These are phyloP conservation scores for Burhinus bistriatus DNA, from an alignment of 2,113 vertebrate species.

Conservation along the genomic window DNA sequence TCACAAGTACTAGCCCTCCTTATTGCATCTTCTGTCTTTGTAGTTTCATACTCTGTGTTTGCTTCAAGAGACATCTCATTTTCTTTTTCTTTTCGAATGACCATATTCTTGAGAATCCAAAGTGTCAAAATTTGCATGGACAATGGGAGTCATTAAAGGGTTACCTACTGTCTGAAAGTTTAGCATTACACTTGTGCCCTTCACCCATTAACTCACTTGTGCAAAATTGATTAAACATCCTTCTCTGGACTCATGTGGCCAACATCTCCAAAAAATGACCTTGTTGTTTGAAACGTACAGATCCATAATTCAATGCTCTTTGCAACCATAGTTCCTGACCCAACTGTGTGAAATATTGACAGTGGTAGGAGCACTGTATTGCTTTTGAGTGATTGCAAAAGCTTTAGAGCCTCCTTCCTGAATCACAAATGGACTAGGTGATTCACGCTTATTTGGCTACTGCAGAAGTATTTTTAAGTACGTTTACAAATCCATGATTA, in stretches of 20 bases:
- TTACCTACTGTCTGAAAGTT: not conserved
- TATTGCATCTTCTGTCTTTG: not conserved
- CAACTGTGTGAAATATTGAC: not conserved
- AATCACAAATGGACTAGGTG: not conserved
- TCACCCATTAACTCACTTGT: not conserved
- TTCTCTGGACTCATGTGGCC: not conserved
- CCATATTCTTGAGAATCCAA: not conserved
- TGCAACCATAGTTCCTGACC: not conserved
- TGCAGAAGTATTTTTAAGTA: not conserved
- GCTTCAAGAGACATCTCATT: not conserved
- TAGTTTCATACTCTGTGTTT: not conserved
- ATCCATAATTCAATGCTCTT: constrained; percentile 11
- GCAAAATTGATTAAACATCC: not conserved
- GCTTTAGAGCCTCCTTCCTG: not conserved
- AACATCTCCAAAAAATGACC: not conserved
- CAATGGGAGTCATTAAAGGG: not conserved
- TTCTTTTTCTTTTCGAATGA: not conserved
- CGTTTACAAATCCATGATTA: not conserved
- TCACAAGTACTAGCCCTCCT: not conserved
- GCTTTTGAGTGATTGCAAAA: not conserved
- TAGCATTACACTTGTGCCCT: not conserved
- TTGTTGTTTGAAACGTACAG: not conserved
- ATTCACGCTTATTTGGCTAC: not conserved
- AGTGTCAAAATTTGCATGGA: not conserved
- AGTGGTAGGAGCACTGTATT: not conserved